Base-by-base conservation (phyloP, 2,888 invertebrate genomes). In the Athetis lepigone region DNA sequence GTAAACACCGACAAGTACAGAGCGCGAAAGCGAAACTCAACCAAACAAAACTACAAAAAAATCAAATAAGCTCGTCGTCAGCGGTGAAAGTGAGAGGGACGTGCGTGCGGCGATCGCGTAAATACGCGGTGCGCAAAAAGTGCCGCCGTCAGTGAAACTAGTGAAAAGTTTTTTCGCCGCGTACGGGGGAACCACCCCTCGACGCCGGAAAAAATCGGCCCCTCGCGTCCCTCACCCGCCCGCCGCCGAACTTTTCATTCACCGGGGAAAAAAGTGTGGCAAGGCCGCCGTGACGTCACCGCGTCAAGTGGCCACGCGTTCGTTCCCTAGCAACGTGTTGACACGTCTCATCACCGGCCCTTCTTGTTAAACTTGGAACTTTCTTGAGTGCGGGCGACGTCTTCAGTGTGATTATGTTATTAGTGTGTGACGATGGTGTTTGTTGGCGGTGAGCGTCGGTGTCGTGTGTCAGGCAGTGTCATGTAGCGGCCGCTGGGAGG, bases 231-330 rank as follows among this genome's bases (percentile, higher is more conserved):
- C 92, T 88, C 92, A 87, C 90, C 90, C 93, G 89, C 94, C 93
- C 93, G 94, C 91, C 93, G 92, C 94, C 93, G 90, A 96, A 96
- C 95, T 95, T 96, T 96, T 96, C 96, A 96, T 96, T 96, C 96
- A 95, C 93, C 86, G 91, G 91, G 92, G 91, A 95, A 95, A 95
- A 95, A 95, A 95, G 95, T 95, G 95, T 95, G 95, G 95, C 95
- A 95, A 95, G 95, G 95, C 95, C 95, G 89, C 85, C 86, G 94
- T 94, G 94, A 95, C 95, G 94, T 94, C 94, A 94, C 88, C 87
- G 92, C 90, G 90, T 92, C 92, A 92, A 93, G 94, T 91, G 90
- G 90, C 92, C 90, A 90, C 92, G 92, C 92, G 91, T 85, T 85
- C 90, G 92, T 94, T 93, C 82, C 95, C 93, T 95, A 94, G 95